These are phyloP conservation scores for Linurgus olivaceus DNA, from an alignment of 2,797 vertebrate genomes.

Conservation along the genomic window DNA sequence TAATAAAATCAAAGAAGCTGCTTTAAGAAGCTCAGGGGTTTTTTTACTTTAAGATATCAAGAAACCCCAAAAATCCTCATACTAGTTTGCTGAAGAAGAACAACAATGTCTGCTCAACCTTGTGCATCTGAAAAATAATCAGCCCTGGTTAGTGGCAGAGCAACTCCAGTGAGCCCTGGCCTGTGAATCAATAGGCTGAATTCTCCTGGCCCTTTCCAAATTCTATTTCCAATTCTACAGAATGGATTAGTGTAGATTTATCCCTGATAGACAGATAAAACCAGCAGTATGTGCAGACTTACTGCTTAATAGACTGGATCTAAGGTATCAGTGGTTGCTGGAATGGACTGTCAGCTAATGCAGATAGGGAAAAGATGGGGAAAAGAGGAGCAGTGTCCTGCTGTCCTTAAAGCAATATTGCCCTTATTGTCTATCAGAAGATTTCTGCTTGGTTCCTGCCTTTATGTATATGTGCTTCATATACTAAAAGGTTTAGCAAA, in stretches of 20 bases:
- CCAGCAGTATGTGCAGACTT: not conserved
- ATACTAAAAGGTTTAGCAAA: not conserved
- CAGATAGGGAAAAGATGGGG: not conserved
- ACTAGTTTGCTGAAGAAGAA: not conserved
- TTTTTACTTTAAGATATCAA: not conserved
- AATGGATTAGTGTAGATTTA: constrained; percentile 45
- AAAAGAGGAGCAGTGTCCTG: not conserved
- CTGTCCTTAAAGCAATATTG: not conserved
- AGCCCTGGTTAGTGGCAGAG: constrained; percentile 4
- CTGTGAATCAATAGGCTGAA: constrained; percentile 27
- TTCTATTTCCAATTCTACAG: constrained; percentile 39
- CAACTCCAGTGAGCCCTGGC: not conserved
- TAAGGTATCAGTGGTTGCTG: not conserved
- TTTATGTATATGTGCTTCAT: not conserved
- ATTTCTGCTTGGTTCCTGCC: not conserved
- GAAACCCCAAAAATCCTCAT: not conserved
- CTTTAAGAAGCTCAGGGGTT: not conserved
- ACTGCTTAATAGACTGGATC: constrained; percentile 44
- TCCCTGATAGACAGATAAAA: constrained; percentile 27
- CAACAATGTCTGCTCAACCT: not conserved
- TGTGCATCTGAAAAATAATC: constrained; percentile 47
- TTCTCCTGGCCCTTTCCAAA: constrained; percentile 34
- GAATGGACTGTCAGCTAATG: constrained; percentile 11
- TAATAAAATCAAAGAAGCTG: not conserved
- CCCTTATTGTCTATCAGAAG: not conserved